Conservation (phyloP, 2,888 invertebrate genomes). For the Cotesia congregata region DNA sequence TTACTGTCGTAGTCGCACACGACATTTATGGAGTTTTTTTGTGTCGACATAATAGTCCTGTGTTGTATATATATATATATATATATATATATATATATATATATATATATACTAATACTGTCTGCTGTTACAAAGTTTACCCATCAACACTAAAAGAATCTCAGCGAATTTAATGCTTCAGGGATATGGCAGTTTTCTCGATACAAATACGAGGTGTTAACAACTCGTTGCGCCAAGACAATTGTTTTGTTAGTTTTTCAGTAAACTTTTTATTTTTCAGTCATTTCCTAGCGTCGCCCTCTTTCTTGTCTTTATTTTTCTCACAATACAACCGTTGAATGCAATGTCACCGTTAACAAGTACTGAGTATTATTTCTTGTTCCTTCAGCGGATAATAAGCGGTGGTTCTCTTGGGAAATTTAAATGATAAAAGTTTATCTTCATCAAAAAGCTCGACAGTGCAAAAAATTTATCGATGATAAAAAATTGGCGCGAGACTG, state of each 20-base stretch:
- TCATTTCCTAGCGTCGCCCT: conserved; percentile 20
- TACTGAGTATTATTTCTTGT: conserved; percentile 21
- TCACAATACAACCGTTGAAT: neutral
- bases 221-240: conserved; percentile 34
- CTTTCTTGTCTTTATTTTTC: conserved; percentile 13
- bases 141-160: conserved; percentile 28
- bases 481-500: conserved; percentile 5
- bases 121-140: neutral
- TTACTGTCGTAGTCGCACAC: neutral
- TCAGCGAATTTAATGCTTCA: conserved; percentile 21
- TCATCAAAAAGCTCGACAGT: neutral
- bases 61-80: conserved; percentile 9
- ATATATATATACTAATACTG: conserved; percentile 11
- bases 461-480: neutral
- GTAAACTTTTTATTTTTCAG: neutral
- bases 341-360: neutral
- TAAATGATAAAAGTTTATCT: neutral
- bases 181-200: conserved; percentile 8
- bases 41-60: neutral
- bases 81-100: too few species aligned
- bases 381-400: conserved; percentile 14
- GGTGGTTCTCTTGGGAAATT: neutral
- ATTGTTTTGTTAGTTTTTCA: conserved; percentile 34
- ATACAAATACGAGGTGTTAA: conserved; percentile 33
- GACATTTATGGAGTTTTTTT: neutral